A percentile compares a stretch with the other conserved stretches of the same genome.
Evolutionary conservation across 2,888 invertebrate genomes (phyloP).

Genomic region (Athripsodes cinereus): DNA sequence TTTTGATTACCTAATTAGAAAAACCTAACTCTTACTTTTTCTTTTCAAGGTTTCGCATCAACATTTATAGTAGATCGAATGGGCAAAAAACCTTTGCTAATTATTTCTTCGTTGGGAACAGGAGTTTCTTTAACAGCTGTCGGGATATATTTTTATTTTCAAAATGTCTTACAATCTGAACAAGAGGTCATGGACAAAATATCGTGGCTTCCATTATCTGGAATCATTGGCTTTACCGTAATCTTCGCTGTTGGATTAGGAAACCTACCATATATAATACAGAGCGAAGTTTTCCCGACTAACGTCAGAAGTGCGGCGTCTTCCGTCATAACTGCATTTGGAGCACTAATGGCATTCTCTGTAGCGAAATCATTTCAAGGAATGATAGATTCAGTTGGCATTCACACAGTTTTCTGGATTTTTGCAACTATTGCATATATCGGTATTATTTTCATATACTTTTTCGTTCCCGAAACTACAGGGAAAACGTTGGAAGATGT

Average conservation of each 20-base stretch:
- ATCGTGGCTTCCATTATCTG: constrained; percentile 49
- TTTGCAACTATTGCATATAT: constrained; percentile 50
- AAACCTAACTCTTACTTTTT: constrained; percentile 3
- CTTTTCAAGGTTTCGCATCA: constrained; percentile 41
- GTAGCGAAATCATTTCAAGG: constrained; percentile 56
- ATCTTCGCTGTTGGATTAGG: constrained; percentile 56
- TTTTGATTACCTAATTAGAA: background rate
- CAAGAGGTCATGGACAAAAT: constrained; percentile 37
- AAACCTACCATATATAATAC: constrained; percentile 55
- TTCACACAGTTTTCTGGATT: constrained; percentile 53
- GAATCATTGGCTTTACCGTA: constrained; percentile 52
- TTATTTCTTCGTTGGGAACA: constrained; percentile 50
- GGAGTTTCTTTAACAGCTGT: constrained; percentile 47
- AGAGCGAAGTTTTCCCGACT: constrained; percentile 58
- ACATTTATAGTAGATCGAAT: constrained; percentile 50
- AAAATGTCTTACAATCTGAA: constrained; percentile 38
- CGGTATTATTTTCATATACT: constrained; percentile 52
- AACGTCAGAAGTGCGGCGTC: constrained; percentile 58
- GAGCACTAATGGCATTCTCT: constrained; percentile 50
- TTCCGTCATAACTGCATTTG: constrained; percentile 51
- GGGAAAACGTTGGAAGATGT: constrained; percentile 57
- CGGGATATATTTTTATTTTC: constrained; percentile 50
- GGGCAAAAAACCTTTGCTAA: constrained; percentile 49
- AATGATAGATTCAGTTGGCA: constrained; percentile 49
- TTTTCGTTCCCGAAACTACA: constrained; percentile 57